phyloP scores from a whole-genome alignment of 2,888 invertebrate species.

The Melieria omissa region DNA sequence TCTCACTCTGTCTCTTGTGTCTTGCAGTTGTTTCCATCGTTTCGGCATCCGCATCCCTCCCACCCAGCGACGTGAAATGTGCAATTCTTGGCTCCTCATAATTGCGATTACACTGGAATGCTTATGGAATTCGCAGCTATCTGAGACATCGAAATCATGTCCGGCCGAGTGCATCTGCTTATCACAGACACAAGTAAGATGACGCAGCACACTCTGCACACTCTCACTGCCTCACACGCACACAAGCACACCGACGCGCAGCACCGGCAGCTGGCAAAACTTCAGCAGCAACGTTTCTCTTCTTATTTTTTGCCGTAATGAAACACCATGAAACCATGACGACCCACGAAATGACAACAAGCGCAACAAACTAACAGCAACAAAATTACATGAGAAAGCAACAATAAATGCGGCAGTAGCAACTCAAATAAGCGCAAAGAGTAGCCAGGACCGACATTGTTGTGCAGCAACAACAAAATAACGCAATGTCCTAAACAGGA shows the following conservation, averaged over 20 bases:
- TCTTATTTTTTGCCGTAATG: not conserved
- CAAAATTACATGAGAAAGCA: not conserved
- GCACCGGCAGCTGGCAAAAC: no score
- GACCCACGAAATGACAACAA: not conserved
- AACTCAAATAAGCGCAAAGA: no score
- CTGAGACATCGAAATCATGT: slow-evolving; percentile 73
- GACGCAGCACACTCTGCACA: not conserved
- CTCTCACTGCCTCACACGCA: no score
- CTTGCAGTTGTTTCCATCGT: not conserved
- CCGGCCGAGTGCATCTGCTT: slow-evolving; percentile 87
- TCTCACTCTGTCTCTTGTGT: not conserved
- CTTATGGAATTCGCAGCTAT: slow-evolving; percentile 66
- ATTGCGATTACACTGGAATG: slow-evolving; percentile 67
- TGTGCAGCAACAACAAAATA: no score
- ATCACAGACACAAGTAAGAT: slow-evolving; percentile 84
- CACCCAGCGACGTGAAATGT: slow-evolving; percentile 65
- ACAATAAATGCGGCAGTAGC: not conserved
- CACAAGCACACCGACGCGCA: no score
- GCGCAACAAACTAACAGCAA: not conserved
- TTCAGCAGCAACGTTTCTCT: not conserved
- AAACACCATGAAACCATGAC: no score
- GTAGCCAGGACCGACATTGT: no score
- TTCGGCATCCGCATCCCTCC: not conserved
- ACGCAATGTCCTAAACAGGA: no score
- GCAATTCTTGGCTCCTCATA: slow-evolving; percentile 67